Evolutionary conservation across 2,797 vertebrate genomes (phyloP).

Genomic region (Ctenopoma kingsleyae): DNA sequence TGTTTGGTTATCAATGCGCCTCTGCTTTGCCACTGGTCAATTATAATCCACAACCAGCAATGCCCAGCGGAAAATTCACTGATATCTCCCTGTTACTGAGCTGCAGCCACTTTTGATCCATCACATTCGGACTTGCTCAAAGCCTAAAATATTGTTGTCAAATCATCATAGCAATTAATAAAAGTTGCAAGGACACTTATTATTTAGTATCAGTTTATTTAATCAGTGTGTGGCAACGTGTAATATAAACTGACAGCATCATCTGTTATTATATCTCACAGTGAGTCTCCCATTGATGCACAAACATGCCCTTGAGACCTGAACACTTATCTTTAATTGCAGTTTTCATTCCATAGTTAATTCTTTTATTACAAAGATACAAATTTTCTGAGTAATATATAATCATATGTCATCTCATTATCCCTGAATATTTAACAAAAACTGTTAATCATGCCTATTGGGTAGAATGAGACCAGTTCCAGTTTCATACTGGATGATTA

Average conservation of each 20-base stretch:
- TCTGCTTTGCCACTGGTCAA: constrained; percentile 53
- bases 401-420: background rate
- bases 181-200: constrained; percentile 6
- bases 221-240: constrained; percentile 5
- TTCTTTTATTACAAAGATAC: constrained; percentile 3
- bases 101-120: constrained; percentile 28
- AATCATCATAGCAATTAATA: constrained; percentile 9
- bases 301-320: constrained; percentile 11
- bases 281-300: background rate
- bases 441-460: background rate
- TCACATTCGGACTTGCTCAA: constrained; percentile 22
- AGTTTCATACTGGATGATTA: constrained; percentile 16
- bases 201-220: constrained; percentile 7
- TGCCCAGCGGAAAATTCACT: constrained; percentile 39
- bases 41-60: constrained; percentile 43
- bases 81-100: constrained; percentile 26
- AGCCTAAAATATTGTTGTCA: constrained; percentile 5
- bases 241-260: background rate
- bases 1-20: constrained; percentile 67
- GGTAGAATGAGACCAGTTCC: background rate
- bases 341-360: constrained; percentile 2
- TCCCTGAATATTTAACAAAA: constrained; percentile 12
- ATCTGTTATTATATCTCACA: background rate
- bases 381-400: background rate
- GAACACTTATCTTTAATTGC: background rate